phyloP scores from a whole-genome alignment of 2,888 invertebrate genomes.

The Trichogramma dendrolimi region DNA sequence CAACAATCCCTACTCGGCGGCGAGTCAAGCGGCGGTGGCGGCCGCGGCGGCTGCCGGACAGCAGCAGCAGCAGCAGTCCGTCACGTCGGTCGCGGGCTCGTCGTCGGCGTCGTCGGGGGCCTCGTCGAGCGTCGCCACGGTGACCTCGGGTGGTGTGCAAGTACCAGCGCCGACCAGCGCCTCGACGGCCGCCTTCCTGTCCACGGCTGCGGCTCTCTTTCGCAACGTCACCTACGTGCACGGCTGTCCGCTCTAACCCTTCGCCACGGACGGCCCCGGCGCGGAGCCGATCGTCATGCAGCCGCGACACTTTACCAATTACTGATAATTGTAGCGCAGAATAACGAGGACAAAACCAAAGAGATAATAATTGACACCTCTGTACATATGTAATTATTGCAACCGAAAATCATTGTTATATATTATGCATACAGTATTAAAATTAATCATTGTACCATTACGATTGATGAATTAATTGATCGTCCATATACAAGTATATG shows the following conservation, averaged over 20 bases:
- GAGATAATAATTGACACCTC: no score
- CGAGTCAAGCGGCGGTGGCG: constrained; percentile 42
- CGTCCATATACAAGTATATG: no score
- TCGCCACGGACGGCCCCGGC: constrained; percentile 1
- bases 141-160: constrained; percentile 55
- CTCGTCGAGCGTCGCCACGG: constrained; percentile 17
- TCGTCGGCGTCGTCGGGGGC: background rate
- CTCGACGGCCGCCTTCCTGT: constrained; percentile 61
- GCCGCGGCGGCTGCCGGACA: background rate
- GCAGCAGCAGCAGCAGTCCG: no score
- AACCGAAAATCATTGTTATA: no score
- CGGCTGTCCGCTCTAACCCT: constrained; percentile 64
- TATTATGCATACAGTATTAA: no score
- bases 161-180: constrained; percentile 45
- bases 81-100: background rate
- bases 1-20: constrained; percentile 46
- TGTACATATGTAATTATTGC: no score
- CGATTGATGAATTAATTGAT: no score
- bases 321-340: no score
- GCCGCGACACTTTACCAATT: no score
- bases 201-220: constrained; percentile 69
- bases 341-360: no score
- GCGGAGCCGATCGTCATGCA: background rate
- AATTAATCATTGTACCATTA: no score
- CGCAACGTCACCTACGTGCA: constrained; percentile 72